phyloP scores from a whole-genome alignment of 2,797 vertebrate species.

The Gadopsis marmoratus region DNA sequence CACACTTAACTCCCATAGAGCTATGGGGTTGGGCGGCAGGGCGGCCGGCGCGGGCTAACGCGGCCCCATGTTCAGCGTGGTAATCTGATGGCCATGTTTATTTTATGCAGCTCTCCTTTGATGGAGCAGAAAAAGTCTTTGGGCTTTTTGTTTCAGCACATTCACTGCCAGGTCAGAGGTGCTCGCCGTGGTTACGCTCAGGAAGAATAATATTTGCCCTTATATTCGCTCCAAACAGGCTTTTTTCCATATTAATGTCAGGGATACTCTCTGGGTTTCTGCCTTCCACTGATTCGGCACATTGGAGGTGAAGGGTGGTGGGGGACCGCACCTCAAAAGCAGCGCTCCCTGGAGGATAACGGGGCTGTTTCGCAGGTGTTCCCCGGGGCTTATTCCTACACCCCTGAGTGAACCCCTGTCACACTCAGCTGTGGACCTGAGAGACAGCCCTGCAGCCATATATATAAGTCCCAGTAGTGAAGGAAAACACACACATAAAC shows the following conservation, averaged over 20 bases:
- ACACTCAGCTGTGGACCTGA: slow-evolving; percentile 46
- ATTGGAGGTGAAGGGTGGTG: slow-evolving; percentile 75
- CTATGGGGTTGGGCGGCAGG: slow-evolving; percentile 79
- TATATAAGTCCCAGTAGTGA: slow-evolving; percentile 69
- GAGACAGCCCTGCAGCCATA: slow-evolving; percentile 60
- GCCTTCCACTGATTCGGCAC: slow-evolving; percentile 82
- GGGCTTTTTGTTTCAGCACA: slow-evolving; percentile 89
- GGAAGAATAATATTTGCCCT: slow-evolving; percentile 91
- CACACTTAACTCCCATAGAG: slow-evolving; percentile 88
- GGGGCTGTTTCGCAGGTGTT: slow-evolving; percentile 69
- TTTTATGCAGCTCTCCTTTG: slow-evolving; percentile 90
- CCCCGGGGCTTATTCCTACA: slow-evolving; percentile 53
- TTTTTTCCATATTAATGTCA: slow-evolving; percentile 90
- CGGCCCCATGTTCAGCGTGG: slow-evolving; percentile 85
- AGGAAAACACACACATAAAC: slow-evolving; percentile 80
- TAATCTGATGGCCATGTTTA: slow-evolving; percentile 91
- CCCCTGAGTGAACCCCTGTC: slow-evolving; percentile 66
- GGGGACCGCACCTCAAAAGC: slow-evolving; percentile 68
- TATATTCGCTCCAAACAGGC: slow-evolving; percentile 88
- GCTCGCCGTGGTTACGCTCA: slow-evolving; percentile 88
- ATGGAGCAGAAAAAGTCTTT: slow-evolving; percentile 89
- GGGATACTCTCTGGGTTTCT: slow-evolving; percentile 83
- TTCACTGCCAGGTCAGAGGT: slow-evolving; percentile 88
- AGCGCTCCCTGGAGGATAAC: slow-evolving; percentile 65
- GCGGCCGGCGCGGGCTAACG: slow-evolving; percentile 78